Base-by-base conservation (phyloP, 2,797 vertebrate genomes). In the Falco biarmicus region DNA sequence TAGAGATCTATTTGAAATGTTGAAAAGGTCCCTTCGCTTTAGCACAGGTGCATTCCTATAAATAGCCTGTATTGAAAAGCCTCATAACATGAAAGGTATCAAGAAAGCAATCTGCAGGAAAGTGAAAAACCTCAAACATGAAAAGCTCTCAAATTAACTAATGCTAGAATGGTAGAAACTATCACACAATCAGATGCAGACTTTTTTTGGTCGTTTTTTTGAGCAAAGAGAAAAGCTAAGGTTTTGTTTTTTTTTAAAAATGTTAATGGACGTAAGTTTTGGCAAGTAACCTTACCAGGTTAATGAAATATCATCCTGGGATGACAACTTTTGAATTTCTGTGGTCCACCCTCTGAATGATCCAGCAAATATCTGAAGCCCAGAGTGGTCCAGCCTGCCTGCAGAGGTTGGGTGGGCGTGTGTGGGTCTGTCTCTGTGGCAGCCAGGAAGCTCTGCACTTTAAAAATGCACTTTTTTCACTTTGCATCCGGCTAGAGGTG, bases 21-120 rank as follows among this genome's bases (percentile, higher is more conserved):
- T 95, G 82, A 70, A 64, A 90, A 84, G 7, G 57, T 71, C 32
- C 32, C 31, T 94, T 93, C 26, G 34, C 37, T 92, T 65, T n/a
- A 69, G 70, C 34, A 89, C 74, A 78, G 66, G 50, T 90, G 77
- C 47, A n/a, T 78, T 95, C 25, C 81, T 92, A 85, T 59, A 93
- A 96, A 78, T 47, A 89, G 34, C 18, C 20, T 48, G 10, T 47
- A 28, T 13, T 75, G 59, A 86, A 87, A 94, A 78, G 37, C 61
- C 59, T 90, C 18, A 15, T 18, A 63, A 73, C 77, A 75, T 59
- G 28, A 89, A 93, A 73, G 68, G 43, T 39, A 57, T 63, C 76
- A 89, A 71, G 66, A 95, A 92, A 53, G 50, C 47, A 83, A 68
- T 41, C 22, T 91, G 50, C n/a, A 71, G 81, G 63, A 91, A 87